Base-by-base conservation (phyloP, 2,888 invertebrate genomes). In the Drosophila austrosaltans region DNA sequence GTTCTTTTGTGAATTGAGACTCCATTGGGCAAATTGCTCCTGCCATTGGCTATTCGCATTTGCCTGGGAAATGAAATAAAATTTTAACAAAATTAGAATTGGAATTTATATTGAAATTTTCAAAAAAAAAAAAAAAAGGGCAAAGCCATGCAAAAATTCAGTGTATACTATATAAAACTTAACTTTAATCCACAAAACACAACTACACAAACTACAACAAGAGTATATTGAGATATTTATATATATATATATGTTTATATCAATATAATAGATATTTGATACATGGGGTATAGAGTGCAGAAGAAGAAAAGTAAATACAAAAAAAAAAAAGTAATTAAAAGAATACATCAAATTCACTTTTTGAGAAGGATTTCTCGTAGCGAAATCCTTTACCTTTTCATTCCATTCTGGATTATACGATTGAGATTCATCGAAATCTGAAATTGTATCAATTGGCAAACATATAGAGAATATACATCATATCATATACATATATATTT, bases 21-120 rank as follows among this genome's bases (percentile, higher is more conserved):
- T 92, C 92, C 92, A 92, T 82, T 92, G 92, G 75, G 92, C 92
- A 78, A 92, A 92, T 76, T 92, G 92, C 75, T 92, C 92, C 80
- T 92, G 92, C 92, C 92, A 92, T 76, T 92, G 92, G 83, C 89
- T 92, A 91, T 90, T 92, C 85, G 90, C 89, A 90, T 92, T 92
- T 87, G 88, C 89, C 92, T 92, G 79, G 2, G 91, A 78, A 70
- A 62, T 44, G 39, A 39, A 25, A 63, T 2, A 36, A 70, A 28
- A n/a, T 25, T 48, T 16, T 44, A 5, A 5, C 2, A 7, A 7
- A 5, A 40, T 72, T 63, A 63, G 54, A 57, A 10, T 25, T 25
- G 39, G 16, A 39, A 39, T 57, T 22, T 16, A 16, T 30, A 30
- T 16, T 16, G 8, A 25, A 4, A 25, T 48, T 44, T 44, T 16